Evolutionary conservation across 64 coral and sea anemone genomes (phyloP).

Genomic region (Trachythela sp.): DNA sequence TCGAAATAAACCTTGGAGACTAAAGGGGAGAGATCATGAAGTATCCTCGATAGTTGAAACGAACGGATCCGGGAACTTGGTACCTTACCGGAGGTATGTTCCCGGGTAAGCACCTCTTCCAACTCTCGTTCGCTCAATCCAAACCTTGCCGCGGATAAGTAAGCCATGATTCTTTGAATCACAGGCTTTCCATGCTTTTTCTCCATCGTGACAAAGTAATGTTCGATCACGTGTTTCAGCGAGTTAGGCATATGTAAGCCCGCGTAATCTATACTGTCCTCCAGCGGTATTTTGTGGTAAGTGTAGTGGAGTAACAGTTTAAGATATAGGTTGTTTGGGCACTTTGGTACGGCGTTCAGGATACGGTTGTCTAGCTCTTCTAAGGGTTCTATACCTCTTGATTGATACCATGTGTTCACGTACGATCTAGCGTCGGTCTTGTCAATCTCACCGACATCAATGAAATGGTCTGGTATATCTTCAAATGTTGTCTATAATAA

Average conservation of each 20-base stretch:
- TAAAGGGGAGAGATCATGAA: slow-evolving; percentile 62
- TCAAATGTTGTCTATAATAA: not conserved
- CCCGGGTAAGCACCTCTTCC: slow-evolving; percentile 76
- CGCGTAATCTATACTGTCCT: not conserved
- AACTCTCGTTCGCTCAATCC: slow-evolving; percentile 77
- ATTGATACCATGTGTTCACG: not conserved
- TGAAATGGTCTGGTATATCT: not conserved
- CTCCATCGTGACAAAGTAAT: slow-evolving; percentile 64
- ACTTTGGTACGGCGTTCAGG: not conserved
- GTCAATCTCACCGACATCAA: not conserved
- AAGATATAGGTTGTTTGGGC: not conserved
- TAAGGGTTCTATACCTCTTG: not conserved
- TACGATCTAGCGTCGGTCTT: not conserved
- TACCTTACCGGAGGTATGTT: slow-evolving; percentile 65
- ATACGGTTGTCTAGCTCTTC: not conserved
- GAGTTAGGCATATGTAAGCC: not conserved
- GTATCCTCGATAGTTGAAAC: slow-evolving; percentile 53
- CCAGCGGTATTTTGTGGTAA: not conserved
- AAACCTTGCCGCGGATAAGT: slow-evolving; percentile 55
- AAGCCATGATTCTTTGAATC: slow-evolving; percentile 51
- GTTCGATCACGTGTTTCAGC: slow-evolving; percentile 44
- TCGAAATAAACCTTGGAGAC: slow-evolving; percentile 53
- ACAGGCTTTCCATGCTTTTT: slow-evolving; percentile 54
- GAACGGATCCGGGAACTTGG: slow-evolving; percentile 57
- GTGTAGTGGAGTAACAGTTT: not conserved